Conservation (phyloP, 2,113 vertebrate species). For the Elephantulus edwardii region DNA sequence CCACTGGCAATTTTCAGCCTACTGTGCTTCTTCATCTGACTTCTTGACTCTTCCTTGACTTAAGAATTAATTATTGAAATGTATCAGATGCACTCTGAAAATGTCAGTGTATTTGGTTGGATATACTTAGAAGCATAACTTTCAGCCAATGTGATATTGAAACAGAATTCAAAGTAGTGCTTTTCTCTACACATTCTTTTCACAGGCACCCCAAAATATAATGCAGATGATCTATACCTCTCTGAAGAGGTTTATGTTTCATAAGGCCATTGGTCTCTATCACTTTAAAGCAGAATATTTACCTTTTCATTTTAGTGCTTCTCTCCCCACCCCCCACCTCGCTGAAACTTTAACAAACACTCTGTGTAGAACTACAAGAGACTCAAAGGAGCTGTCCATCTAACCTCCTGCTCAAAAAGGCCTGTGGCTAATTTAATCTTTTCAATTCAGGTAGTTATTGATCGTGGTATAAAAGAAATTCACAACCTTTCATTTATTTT, state of each 20-base stretch:
- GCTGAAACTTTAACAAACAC: constrained; percentile 61
- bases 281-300: constrained; percentile 65
- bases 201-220: constrained; percentile 49
- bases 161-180: constrained; percentile 69
- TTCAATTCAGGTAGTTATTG: constrained; percentile 69
- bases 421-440: constrained; percentile 71
- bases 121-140: constrained; percentile 65
- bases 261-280: constrained; percentile 62
- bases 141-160: constrained; percentile 48
- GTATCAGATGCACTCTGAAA: constrained; percentile 70
- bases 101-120: constrained; percentile 59
- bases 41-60: constrained; percentile 71
- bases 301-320: constrained; percentile 68
- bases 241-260: constrained; percentile 2
- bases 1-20: constrained; percentile 67
- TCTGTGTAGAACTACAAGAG: constrained; percentile 55
- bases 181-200: constrained; percentile 47
- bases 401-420: constrained; percentile 36
- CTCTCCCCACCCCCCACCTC: no score
- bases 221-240: constrained; percentile 54
- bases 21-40: constrained; percentile 73
- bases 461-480: constrained; percentile 65
- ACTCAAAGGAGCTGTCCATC: constrained; percentile 48
- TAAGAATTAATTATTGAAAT: constrained; percentile 78
- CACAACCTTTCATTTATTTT: constrained; percentile 31